Base-by-base conservation (phyloP, 2,797 vertebrate genomes). In the Ispidina picta region DNA sequence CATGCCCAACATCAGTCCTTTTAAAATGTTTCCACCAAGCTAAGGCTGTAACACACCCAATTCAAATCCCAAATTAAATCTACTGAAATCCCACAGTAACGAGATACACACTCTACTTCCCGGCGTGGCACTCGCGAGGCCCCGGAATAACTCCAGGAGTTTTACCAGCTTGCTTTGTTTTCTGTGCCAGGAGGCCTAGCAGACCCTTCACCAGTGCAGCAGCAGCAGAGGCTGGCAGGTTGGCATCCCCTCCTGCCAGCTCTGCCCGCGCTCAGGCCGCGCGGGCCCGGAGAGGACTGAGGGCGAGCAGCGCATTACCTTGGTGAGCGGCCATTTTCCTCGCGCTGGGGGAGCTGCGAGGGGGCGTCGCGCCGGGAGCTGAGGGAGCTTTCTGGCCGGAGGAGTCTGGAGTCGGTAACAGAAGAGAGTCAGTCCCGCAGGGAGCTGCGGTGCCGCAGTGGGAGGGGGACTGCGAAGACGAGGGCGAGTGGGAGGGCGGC, bases 261-360 rank as follows among this genome's bases (percentile, higher is more conserved):
- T 15, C 37, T 39, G 37, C 37, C 37, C 14, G 37, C 14, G 37
- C 14, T 15, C 37, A 39, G 14, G 37, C 37, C 37, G 6, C 14
- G 3, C 14, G 37, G 37, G 37, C 37, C 37, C 14, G 37, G 58
- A 44, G 63, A 65, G 74, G 89, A 2, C 62, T 52, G 78, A 28
- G 6, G 12, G 44, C 69, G 51, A 55, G 69, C 43, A 16, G 80
- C 31, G 15, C 56, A 80, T 96, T 97, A 97, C 96, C 96, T 97
- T 96, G 96, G 86, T 94, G 95, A 96, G 88, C 93, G 95, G 96
- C 95, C 96, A 96, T 96, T 96, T 96, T 97, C 93, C 96, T 96
- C 93, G 94, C 4, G 84, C 46, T 93, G 93, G 96, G 96, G 94
- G 96, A 97, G 95, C 96, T 97, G 94, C 95, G 95, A 90, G 96